Percentiles rank a stretch among this genome's conserved stretches.
phyloP scores from a whole-genome alignment of 1,140 invertebrate genomes.

The Leptonema lineaticorne region DNA sequence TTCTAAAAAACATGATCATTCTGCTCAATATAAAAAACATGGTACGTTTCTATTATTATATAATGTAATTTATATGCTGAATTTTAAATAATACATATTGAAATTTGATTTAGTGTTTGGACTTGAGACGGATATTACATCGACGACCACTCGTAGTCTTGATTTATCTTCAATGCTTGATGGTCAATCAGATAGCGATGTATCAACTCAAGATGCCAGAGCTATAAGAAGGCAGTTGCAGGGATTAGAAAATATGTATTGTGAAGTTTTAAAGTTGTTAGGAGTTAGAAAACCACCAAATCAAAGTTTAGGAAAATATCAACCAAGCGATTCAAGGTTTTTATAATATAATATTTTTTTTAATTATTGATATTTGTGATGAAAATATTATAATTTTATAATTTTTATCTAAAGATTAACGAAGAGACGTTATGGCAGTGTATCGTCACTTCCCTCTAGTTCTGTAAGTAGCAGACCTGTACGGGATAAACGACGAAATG shows the following conservation, averaged over 20 bases:
- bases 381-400: conserved; percentile 13
- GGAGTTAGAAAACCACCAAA: conserved; percentile 64
- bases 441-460: conserved; percentile 79
- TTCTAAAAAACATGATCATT: conserved; percentile 52
- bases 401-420: conserved; percentile 35
- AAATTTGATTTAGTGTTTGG: conserved; percentile 60
- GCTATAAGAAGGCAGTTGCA: conserved; percentile 81
- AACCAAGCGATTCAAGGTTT: conserved; percentile 61
- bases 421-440: conserved; percentile 67
- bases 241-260: conserved; percentile 87
- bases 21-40: conserved; percentile 51
- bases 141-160: conserved; percentile 70
- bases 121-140: conserved; percentile 74
- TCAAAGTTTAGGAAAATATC: conserved; percentile 51
- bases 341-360: conserved; percentile 4
- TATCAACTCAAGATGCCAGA: conserved; percentile 74
- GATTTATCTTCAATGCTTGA: conserved; percentile 83
- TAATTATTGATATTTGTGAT: neutral
- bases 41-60: conserved; percentile 43
- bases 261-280: conserved; percentile 77
- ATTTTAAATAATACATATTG: neutral
- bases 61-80: neutral
- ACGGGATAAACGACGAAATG: conserved; percentile 62
- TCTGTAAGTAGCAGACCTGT: conserved; percentile 76
- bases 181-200: conserved; percentile 68